phyloP scores from a whole-genome alignment of 2,888 invertebrate genomes.

The Cyclophora punctaria region DNA sequence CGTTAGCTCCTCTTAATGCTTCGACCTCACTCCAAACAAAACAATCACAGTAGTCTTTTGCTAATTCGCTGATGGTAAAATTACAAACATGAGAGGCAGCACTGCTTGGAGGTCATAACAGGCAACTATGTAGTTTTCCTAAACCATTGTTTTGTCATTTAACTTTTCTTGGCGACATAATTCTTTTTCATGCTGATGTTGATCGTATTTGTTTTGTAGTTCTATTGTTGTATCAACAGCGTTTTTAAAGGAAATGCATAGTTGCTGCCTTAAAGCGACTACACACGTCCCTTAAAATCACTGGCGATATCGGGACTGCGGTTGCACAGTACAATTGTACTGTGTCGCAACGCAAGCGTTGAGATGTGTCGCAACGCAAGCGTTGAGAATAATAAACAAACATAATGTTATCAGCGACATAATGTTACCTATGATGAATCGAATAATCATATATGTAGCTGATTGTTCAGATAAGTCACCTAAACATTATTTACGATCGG shows the following conservation, averaged over 20 bases:
- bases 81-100: constrained; percentile 15
- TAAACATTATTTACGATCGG: no score
- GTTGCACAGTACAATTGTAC: no score
- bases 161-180: constrained; percentile 2
- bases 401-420: no score
- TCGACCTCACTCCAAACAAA: constrained; percentile 13
- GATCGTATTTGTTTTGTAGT: constrained; percentile 5
- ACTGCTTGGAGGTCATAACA: constrained; percentile 16
- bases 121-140: constrained; percentile 10
- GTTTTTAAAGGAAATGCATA: constrained; percentile 11
- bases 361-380: no score
- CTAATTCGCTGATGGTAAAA: constrained; percentile 16
- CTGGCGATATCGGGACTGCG: no score
- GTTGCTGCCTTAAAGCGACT: no score
- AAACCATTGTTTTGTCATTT: constrained; percentile 6
- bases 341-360: no score
- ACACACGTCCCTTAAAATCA: no score
- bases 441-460: no score
- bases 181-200: constrained; percentile 12
- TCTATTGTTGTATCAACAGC: constrained; percentile 5
- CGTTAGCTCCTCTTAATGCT: constrained; percentile 14
- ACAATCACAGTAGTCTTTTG: constrained; percentile 8
- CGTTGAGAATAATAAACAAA: no score
- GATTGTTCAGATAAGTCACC: no score
- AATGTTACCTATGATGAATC: no score